Conservation (phyloP, 1,140 invertebrate genomes). For the Nymphalis io region DNA sequence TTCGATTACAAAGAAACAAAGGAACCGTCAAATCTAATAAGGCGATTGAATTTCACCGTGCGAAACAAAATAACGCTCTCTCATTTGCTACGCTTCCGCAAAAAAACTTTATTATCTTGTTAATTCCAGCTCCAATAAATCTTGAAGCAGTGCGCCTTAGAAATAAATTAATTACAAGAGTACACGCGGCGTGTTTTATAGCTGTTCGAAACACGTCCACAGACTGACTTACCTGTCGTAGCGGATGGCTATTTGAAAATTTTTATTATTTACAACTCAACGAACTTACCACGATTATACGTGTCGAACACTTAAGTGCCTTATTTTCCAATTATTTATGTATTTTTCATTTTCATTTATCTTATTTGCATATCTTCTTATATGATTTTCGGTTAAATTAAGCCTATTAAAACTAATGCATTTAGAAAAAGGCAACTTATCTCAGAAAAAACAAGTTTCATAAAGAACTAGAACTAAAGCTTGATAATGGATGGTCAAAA, state of each 20-base stretch:
- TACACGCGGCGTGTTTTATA: conserved; percentile 1
- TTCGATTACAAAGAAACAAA: no score
- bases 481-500: no score
- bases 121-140: conserved; percentile 21
- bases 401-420: no score
- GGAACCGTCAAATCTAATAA: no score
- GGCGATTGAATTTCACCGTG: no score
- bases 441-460: no score
- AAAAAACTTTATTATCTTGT: conserved; percentile 11
- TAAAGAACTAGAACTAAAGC: no score
- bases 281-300: background rate
- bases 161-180: conserved; percentile 27
- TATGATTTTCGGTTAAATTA: no score
- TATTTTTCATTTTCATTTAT: background rate
- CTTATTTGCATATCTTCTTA: background rate
- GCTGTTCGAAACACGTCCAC: background rate
- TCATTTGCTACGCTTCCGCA: background rate
- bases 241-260: conserved; percentile 17
- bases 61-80: background rate
- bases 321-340: background rate
- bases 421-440: no score
- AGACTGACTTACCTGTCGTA: conserved; percentile 1
- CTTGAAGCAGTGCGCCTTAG: conserved; percentile 7
- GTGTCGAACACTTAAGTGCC: background rate
- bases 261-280: conserved; percentile 11